A percentile compares a stretch with the other conserved stretches of the same genome.
phyloP scores from a whole-genome alignment of 2,888 invertebrate species.

The Toxonevra muliebris region DNA sequence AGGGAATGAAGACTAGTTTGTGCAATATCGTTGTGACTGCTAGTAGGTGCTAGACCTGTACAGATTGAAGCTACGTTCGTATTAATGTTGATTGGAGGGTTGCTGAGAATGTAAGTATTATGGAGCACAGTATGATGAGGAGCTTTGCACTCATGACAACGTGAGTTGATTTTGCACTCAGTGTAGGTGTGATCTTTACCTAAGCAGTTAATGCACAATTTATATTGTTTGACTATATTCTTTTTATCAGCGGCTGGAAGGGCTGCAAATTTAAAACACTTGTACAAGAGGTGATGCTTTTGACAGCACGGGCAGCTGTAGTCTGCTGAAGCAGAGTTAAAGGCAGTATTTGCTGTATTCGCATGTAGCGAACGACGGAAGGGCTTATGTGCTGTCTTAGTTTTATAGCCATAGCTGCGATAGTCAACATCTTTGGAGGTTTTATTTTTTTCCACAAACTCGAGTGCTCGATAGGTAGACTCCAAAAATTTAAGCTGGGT shows the following conservation, averaged over 20 bases:
- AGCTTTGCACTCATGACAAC: no score
- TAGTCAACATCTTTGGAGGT: neutral
- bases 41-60: no score
- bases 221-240: conserved; percentile 7
- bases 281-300: conserved; percentile 12
- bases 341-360: neutral
- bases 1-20: conserved; percentile 7
- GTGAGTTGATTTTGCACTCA: no score
- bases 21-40: no score
- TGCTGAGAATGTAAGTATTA: neutral
- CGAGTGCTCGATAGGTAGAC: conserved; percentile 10
- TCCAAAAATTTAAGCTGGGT: conserved; percentile 12
- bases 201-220: conserved; percentile 11
- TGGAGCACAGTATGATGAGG: conserved; percentile 14
- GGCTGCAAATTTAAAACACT: conserved; percentile 24
- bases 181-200: conserved; percentile 13
- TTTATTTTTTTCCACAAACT: conserved; percentile 5
- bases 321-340: neutral
- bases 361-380: neutral
- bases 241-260: conserved; percentile 7
- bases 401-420: no score
- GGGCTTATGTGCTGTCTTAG: neutral
- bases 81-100: neutral
- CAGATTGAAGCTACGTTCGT: neutral
- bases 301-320: no score